A percentile compares a stretch with the other conserved stretches of the same genome.
Conservation (phyloP, 1,140 invertebrate species). For the Diuraphis noxia region DNA sequence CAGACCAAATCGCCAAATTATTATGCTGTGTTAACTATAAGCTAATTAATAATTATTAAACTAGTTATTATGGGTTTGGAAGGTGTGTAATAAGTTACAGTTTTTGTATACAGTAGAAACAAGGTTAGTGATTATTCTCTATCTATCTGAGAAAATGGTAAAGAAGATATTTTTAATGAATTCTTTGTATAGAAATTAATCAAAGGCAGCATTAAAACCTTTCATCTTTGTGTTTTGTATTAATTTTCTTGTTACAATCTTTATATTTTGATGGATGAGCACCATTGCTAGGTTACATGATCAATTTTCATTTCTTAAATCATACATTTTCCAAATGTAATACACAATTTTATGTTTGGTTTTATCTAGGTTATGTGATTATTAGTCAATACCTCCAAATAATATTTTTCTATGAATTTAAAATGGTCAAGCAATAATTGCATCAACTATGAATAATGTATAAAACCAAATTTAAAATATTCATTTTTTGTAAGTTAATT, state of each 20-base stretch:
- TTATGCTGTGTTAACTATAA: not conserved
- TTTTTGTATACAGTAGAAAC: not conserved
- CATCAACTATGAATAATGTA: not conserved
- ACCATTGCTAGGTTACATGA: not conserved
- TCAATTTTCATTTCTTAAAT: too few species aligned
- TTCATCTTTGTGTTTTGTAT: not conserved
- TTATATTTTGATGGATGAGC: not conserved
- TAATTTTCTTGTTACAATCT: not conserved
- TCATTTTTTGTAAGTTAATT: not conserved
- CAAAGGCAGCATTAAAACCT: not conserved
- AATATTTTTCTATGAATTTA: not conserved
- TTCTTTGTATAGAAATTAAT: not conserved
- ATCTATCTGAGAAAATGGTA: not conserved
- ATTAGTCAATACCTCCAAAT: not conserved
- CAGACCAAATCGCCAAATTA: not conserved
- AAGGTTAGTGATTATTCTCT: not conserved
- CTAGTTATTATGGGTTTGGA: not conserved
- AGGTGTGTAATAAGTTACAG: not conserved
- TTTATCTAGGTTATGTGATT: not conserved
- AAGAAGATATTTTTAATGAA: not conserved
- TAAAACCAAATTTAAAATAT: not conserved
- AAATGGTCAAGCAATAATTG: not conserved
- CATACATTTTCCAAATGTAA: not conserved
- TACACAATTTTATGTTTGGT: not conserved
- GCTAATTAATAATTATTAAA: not conserved